Evolutionary conservation across 2,113 vertebrate genomes (phyloP), one percentile per base, ranked within the genome.

Genomic region (Lates calcarifer): DNA sequence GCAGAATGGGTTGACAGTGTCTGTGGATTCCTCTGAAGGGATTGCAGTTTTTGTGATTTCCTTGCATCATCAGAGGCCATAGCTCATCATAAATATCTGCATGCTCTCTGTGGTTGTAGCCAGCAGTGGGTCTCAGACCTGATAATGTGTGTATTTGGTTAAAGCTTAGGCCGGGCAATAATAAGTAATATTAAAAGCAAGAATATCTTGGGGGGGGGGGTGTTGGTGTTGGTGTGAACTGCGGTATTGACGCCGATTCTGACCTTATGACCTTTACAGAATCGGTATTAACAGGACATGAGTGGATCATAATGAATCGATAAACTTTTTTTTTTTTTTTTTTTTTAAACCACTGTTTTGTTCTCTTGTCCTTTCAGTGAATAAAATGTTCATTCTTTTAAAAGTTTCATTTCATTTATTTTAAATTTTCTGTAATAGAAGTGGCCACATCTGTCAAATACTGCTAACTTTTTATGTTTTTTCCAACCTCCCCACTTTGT

Each of bases 51-150:
- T 41, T 41, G 35, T 55, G 83, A 70, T 70, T 47, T 31, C 5
- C n/a, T 89, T 89, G 81, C 77, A 81, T 86, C 81, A 84, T 78
- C 81, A 79, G 57, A 69, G 74, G 70, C 78, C 37, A 12, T 20
- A 0, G 55, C 74, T 67, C 81, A 56, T 64, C 60, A 68, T 33
- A 64, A 72, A 68, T 53, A 75, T 76, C 66, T 58, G 33, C 55
- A 26, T 81, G 37, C 61, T 77, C 51, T 55, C 57, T 39, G 35
- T 49, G 14, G 1, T 28, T 68, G 60, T 68, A 66, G 71, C 12
- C 43, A 10, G 64, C 35, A 24, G 33, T 10, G 17, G n/a, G 17
- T 20, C 28, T 37, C 17, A 8, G 6, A 39, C 56, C 22, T n/a
- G 26, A n/a, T 28, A 4, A 35, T 24, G 20, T 37, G 13, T 24